Percentiles rank a stretch among this genome's conserved stretches.
Evolutionary conservation across 2,113 vertebrate species (phyloP).

Genomic region (Danionella cerebrum): DNA sequence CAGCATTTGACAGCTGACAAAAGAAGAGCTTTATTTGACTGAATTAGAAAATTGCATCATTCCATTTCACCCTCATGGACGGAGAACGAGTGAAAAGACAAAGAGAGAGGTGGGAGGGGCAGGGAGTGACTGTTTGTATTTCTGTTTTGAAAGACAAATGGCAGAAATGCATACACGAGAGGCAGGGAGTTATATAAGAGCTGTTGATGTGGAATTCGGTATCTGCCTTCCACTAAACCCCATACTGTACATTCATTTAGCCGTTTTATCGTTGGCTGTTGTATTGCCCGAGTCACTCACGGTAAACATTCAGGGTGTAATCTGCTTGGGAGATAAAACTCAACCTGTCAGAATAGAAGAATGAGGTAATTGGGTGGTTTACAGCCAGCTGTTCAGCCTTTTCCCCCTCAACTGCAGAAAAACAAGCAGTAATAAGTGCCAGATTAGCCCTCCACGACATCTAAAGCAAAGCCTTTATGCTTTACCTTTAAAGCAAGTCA

Average conservation of each 20-base stretch:
- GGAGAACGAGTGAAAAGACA: neutral
- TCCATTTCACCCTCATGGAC: constrained; percentile 8
- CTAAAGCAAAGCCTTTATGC: neutral
- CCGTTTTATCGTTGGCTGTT: constrained; percentile 5
- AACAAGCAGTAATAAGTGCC: neutral
- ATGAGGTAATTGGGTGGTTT: neutral
- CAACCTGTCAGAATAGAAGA: constrained; percentile 29
- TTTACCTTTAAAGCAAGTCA: neutral
- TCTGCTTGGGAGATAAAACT: constrained; percentile 15
- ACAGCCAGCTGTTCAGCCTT: constrained; percentile 9
- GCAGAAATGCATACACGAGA: neutral
- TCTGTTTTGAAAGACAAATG: constrained; percentile 20
- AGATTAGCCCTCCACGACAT: neutral
- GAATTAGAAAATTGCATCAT: constrained; percentile 64
- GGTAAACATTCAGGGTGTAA: constrained; percentile 12
- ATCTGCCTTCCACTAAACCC: neutral
- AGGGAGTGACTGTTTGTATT: neutral
- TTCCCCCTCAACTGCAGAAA: neutral
- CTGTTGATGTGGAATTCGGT: neutral
- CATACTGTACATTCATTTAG: neutral
- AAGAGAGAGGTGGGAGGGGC: neutral
- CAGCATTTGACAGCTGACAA: constrained; percentile 87
- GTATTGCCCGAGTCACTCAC: neutral
- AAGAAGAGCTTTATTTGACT: constrained; percentile 83
- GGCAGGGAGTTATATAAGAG: neutral